Percentiles rank a stretch among this genome's conserved stretches.
These are phyloP conservation scores for Coronaproctus castanopsis DNA, from an alignment of 2,888 invertebrate species.

Conservation along the genomic window DNA sequence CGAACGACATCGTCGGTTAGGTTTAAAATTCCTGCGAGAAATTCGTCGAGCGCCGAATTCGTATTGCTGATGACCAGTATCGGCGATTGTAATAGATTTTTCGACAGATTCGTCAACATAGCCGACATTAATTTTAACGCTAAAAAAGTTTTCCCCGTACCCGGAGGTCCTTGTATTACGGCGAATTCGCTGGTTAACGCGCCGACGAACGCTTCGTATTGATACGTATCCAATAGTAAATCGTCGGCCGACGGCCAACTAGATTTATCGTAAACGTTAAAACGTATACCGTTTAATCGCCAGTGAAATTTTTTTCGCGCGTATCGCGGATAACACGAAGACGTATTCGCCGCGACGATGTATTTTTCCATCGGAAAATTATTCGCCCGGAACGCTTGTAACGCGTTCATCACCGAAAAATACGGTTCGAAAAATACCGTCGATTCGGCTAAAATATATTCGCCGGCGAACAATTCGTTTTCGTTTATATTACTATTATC, in stretches of 20 bases:
- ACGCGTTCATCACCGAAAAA: constrained; percentile 44
- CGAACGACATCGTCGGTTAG: constrained; percentile 40
- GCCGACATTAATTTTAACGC: constrained; percentile 50
- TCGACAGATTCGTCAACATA: constrained; percentile 10
- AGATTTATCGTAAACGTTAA: constrained; percentile 9
- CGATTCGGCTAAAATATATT: constrained; percentile 32
- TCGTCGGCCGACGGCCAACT: constrained; percentile 20
- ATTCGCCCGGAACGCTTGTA: constrained; percentile 35
- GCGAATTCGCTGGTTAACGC: constrained; percentile 50
- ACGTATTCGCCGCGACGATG: constrained; percentile 34
- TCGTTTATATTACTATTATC: background rate
- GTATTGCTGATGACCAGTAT: constrained; percentile 63
- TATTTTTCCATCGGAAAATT: constrained; percentile 47
- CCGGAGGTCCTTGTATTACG: constrained; percentile 71
- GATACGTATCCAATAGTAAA: constrained; percentile 41
- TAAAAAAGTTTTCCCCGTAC: constrained; percentile 67
- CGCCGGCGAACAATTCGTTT: background rate
- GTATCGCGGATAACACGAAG: constrained; percentile 27
- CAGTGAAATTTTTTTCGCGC: constrained; percentile 18
- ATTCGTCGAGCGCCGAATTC: constrained; percentile 73
- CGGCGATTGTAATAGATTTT: no score
- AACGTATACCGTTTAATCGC: constrained; percentile 5
- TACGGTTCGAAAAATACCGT: constrained; percentile 67
- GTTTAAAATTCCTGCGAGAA: constrained; percentile 44
- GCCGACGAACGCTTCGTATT: constrained; percentile 41